Evolutionary conservation across 2,888 invertebrate genomes (phyloP).

Genomic region (Leptopilina syphax): DNA sequence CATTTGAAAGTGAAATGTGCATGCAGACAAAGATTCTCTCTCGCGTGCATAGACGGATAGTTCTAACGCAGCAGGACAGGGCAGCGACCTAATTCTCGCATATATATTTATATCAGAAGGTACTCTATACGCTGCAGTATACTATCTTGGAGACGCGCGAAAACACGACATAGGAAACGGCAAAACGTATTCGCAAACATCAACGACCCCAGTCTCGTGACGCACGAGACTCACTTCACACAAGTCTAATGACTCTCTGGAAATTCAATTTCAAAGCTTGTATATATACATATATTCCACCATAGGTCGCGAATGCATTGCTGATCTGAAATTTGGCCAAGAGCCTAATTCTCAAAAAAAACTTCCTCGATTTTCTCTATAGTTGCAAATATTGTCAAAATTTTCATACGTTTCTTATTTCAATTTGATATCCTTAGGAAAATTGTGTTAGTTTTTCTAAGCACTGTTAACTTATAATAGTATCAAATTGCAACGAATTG

Average conservation of each 20-base stretch:
- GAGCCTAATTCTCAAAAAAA: slow-evolving; percentile 29
- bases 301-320: not conserved
- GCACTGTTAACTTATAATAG: too few relatives aligned
- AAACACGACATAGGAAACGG: slow-evolving; percentile 46
- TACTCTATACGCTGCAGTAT: slow-evolving; percentile 57
- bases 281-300: slow-evolving; percentile 39
- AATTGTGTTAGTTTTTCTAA: too few relatives aligned
- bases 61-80: slow-evolving; percentile 51
- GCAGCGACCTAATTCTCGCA: slow-evolving; percentile 67
- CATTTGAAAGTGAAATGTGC: slow-evolving; percentile 48
- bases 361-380: not conserved
- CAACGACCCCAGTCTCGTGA: slow-evolving; percentile 59
- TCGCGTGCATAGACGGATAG: slow-evolving; percentile 43
- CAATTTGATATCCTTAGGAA: too few relatives aligned
- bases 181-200: slow-evolving; percentile 38
- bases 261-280: slow-evolving; percentile 55
- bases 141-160: slow-evolving; percentile 58
- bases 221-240: slow-evolving; percentile 61
- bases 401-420: too few relatives aligned
- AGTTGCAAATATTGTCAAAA: too few relatives aligned
- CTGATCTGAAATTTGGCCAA: slow-evolving; percentile 18
- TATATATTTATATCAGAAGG: slow-evolving; percentile 70
- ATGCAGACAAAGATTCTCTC: slow-evolving; percentile 47
- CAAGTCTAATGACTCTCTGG: slow-evolving; percentile 56
- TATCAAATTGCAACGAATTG: too few relatives aligned